Base-by-base conservation (phyloP, 2,888 invertebrate genomes). In the Erebia palarica region DNA sequence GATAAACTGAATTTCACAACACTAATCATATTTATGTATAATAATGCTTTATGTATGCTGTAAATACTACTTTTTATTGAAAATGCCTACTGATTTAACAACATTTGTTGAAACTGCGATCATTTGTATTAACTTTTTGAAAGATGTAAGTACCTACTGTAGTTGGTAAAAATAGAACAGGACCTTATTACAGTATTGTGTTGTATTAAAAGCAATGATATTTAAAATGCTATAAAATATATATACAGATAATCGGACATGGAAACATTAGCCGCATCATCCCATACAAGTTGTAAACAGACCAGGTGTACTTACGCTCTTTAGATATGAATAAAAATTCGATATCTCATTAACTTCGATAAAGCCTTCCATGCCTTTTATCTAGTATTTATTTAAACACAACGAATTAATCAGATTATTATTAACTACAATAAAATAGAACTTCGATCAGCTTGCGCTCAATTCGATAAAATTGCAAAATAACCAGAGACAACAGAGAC, bases 311-410 rank as follows among this genome's bases (percentile, higher is more conserved):
- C 96, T 96, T 94, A 97, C 97, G 87, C 96, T 96, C 83, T 95
- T 94, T 69, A 97, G 88, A 88, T 96, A 97, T n/a, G 96, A 94
- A 90, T 96, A 94, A 84, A 97, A 95, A 81, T 96, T 96, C 73
- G 96, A 96, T 81, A 97, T 95, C 91, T 96, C 95, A 85, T 96
- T 95, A 21, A 95, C 94, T 92, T 95, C 95, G 69, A 95, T 94
- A 83, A 95, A 94, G 80, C 94, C 95, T 84, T 95, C 95, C 89
- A 94, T 93, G 69, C 65, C n/a, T n/a, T 69, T 53, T 60, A 7
- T 36, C 7, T 36, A 11, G 14, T 51, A 18, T 51, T 59, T 14
- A 60, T 16, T 5, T 42, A 44, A 3, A 44, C 10, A 67, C 14
- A 58, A 21, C 11, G 60, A 36, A n/a, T n/a, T 57, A 36, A 18